A percentile compares a stretch with the other conserved stretches of the same genome.
phyloP scores from a whole-genome alignment of 2,797 vertebrate genomes.

The Agapornis canus region DNA sequence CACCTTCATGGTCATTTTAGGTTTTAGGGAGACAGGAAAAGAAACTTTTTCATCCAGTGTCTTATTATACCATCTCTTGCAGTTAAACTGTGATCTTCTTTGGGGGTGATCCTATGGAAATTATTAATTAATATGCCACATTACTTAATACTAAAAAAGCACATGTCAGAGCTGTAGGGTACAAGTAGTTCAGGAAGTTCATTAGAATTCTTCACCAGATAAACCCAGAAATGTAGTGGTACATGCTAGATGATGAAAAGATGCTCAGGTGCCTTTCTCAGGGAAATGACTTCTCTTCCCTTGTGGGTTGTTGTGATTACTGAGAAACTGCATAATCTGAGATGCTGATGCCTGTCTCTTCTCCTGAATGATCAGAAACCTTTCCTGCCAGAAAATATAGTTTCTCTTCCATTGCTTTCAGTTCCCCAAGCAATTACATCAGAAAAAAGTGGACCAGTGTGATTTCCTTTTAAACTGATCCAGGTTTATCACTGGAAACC shows the following conservation, averaged over 20 bases:
- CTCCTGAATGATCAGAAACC: slow-evolving; percentile 9
- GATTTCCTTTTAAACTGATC: neutral
- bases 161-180: neutral
- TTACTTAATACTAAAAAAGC: neutral
- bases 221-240: neutral
- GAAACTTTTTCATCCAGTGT: neutral
- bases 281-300: slow-evolving; percentile 29
- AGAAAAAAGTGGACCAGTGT: neutral
- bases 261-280: slow-evolving; percentile 7
- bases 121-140: neutral
- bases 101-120: neutral
- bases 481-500: neutral
- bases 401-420: slow-evolving; percentile 24
- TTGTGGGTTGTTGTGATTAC: slow-evolving; percentile 14
- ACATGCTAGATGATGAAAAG: neutral
- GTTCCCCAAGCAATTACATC: slow-evolving; percentile 5
- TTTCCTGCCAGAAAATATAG: slow-evolving; percentile 23
- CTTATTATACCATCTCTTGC: neutral
- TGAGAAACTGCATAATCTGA: neutral
- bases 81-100: neutral
- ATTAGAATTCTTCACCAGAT: slow-evolving; percentile 23
- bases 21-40: neutral
- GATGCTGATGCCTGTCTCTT: slow-evolving; percentile 7
- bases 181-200: neutral
- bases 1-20: neutral